Conservation (phyloP, 2,888 invertebrate genomes). For the Epirrhoe alternata region DNA sequence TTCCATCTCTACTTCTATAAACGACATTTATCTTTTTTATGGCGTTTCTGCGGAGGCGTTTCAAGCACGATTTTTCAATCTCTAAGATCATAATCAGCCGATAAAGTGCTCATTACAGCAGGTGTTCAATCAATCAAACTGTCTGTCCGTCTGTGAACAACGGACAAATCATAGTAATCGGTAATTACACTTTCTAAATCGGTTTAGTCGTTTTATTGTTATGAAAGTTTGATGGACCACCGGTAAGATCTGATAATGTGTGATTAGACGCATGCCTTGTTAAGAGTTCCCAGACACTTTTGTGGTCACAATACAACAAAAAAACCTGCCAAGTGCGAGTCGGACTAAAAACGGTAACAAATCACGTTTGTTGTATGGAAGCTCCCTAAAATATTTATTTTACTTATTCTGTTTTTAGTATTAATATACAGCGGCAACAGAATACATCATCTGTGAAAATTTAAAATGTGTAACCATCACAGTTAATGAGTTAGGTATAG, state of each 20-base stretch:
- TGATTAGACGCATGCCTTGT: conserved; percentile 4
- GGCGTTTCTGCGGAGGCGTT: neutral
- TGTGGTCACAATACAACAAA: too few relatives aligned
- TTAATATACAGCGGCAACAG: too few relatives aligned
- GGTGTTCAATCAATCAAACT: conserved; percentile 41
- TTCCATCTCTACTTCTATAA: too few relatives aligned
- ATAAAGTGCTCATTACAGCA: conserved; percentile 37
- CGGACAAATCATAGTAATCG: conserved; percentile 39
- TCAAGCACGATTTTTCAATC: conserved; percentile 4
- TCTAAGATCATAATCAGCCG: conserved; percentile 25
- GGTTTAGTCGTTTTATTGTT: conserved; percentile 33
- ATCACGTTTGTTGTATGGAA: too few relatives aligned
- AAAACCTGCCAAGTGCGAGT: too few relatives aligned
- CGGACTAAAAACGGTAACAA: too few relatives aligned
- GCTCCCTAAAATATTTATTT: too few relatives aligned
- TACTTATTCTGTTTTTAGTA: too few relatives aligned
- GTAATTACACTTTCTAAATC: conserved; percentile 55
- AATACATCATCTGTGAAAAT: too few relatives aligned
- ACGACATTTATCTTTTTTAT: neutral
- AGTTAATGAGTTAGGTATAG: too few relatives aligned
- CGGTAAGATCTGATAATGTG: conserved; percentile 14
- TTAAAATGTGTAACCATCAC: too few relatives aligned
- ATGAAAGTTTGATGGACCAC: conserved; percentile 34
- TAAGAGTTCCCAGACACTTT: neutral
- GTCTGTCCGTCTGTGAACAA: conserved; percentile 30